Evolutionary conservation across 2,113 vertebrate species (phyloP).

Genomic region (Zosterops japonicus): DNA sequence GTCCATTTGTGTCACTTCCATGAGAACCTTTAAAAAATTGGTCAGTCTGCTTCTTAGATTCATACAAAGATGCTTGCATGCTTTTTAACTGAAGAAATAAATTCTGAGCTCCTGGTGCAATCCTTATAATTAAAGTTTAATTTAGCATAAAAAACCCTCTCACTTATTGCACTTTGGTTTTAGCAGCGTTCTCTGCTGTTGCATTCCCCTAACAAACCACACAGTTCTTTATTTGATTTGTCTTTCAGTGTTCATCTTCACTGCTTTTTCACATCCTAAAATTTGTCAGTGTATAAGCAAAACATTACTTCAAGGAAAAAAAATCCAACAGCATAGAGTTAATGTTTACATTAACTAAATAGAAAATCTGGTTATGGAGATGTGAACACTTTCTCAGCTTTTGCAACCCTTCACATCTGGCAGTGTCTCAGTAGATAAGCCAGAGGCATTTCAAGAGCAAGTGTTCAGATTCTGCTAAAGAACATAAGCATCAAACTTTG

Average conservation of each 20-base stretch:
- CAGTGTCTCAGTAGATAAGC: not conserved
- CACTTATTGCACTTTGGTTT: not conserved
- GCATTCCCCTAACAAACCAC: not conserved
- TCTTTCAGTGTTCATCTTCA: not conserved
- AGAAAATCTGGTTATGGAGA: not conserved
- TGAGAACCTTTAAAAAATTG: not conserved
- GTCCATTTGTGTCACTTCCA: not conserved
- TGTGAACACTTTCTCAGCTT: not conserved
- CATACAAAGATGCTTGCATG: not conserved
- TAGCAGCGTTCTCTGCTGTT: not conserved
- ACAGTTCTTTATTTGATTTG: not conserved
- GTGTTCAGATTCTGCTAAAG: not conserved
- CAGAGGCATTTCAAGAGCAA: not conserved
- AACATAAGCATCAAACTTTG: not conserved
- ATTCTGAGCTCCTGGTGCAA: not conserved
- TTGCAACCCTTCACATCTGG: not conserved
- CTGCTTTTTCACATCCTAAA: not conserved
- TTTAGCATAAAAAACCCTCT: not conserved
- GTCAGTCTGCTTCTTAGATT: not conserved
- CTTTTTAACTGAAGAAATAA: not conserved
- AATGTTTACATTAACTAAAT: not conserved
- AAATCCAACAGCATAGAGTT: not conserved
- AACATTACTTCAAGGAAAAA: not conserved
- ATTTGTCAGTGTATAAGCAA: not conserved
- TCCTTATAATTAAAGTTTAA: slow-evolving; percentile 6